A percentile compares a stretch with the other conserved stretches of the same genome.
Evolutionary conservation across 1,140 invertebrate species (phyloP).

Genomic region (Drosophila sp.): DNA sequence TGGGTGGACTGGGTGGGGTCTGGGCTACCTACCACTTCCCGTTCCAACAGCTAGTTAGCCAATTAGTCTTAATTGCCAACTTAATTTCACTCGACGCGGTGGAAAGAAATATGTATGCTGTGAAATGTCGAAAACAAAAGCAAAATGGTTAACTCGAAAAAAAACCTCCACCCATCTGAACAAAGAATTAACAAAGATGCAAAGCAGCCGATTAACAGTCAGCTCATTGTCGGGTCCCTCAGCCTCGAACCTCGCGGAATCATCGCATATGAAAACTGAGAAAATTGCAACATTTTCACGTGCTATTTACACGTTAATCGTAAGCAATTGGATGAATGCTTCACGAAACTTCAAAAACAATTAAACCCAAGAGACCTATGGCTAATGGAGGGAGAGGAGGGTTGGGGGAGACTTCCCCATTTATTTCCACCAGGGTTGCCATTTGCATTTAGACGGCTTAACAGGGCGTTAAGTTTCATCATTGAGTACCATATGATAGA

Average conservation of each 20-base stretch:
- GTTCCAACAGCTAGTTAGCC: conserved; percentile 29
- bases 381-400: not conserved
- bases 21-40: not conserved
- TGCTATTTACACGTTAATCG: conserved; percentile 67
- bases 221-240: conserved; percentile 56
- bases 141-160: conserved; percentile 38
- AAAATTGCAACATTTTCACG: conserved; percentile 78
- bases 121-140: conserved; percentile 55
- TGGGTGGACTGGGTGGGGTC: not conserved
- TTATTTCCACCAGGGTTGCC: conserved; percentile 73
- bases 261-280: conserved; percentile 28
- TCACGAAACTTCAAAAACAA: conserved; percentile 53
- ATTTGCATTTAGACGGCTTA: conserved; percentile 75
- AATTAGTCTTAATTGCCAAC: conserved; percentile 75
- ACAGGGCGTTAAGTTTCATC: conserved; percentile 79
- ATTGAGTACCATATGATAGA: conserved; percentile 25
- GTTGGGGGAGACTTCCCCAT: conserved; percentile 42
- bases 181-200: conserved; percentile 46
- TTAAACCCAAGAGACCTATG: conserved; percentile 23
- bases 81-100: conserved; percentile 54
- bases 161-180: conserved; percentile 47
- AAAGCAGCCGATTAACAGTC: conserved; percentile 52
- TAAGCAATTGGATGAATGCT: conserved; percentile 66
- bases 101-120: conserved; percentile 51
- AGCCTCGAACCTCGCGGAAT: conserved; percentile 28